Conservation (phyloP, 2,888 invertebrate species). For the Periphyllus acericola region DNA sequence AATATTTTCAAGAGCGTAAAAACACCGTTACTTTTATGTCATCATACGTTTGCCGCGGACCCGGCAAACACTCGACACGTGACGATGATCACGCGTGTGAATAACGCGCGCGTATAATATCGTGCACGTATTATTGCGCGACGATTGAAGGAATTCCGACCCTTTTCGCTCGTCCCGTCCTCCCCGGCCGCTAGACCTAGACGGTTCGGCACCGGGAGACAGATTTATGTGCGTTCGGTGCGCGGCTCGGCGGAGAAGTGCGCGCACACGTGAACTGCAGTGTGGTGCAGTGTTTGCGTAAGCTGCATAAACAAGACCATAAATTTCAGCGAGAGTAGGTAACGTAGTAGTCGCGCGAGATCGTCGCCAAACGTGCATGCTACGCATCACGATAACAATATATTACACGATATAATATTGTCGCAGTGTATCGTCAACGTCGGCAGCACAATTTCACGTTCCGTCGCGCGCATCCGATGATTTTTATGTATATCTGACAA, state of each 20-base stretch:
- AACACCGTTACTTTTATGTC: not conserved
- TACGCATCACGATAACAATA: no score
- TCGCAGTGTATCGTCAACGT: no score
- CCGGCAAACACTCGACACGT: not conserved
- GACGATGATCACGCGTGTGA: not conserved
- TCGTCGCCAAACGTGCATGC: no score
- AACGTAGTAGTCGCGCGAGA: not conserved
- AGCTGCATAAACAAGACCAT: constrained; percentile 58
- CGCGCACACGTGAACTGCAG: not conserved
- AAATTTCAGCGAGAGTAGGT: constrained; percentile 32
- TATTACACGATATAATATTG: no score
- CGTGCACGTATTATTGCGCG: no score
- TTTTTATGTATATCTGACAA: not conserved
- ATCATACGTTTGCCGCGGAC: not conserved
- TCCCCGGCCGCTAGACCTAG: not conserved
- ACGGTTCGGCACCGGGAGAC: constrained; percentile 49
- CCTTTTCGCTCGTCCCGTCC: not conserved
- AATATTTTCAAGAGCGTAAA: not conserved
- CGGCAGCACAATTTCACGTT: not conserved
- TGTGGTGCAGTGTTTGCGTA: constrained; percentile 21
- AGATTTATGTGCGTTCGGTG: constrained; percentile 57
- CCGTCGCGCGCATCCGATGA: not conserved
- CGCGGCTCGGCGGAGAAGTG: not conserved
- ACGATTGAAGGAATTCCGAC: constrained; percentile 34
- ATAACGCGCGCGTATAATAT: not conserved